These are phyloP conservation scores for Penaeus chinensis DNA, from an alignment of 1,140 invertebrate species.

Conservation along the genomic window DNA sequence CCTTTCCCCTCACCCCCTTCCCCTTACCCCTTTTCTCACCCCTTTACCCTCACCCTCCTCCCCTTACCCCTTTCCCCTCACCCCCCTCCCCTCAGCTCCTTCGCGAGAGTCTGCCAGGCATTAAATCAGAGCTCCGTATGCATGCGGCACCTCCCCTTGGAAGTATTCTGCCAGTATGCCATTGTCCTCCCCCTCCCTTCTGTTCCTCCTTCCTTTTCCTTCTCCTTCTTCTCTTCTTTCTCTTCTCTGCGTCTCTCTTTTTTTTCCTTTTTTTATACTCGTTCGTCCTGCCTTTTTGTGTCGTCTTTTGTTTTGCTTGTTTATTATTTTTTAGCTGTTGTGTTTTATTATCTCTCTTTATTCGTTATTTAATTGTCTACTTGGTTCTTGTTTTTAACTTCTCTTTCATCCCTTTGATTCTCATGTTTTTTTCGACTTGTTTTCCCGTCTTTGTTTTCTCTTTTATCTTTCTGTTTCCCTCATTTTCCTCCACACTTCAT, in stretches of 20 bases:
- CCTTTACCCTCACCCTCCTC: not conserved
- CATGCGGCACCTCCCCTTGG: not conserved
- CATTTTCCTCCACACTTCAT: not conserved
- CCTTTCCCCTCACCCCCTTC: slow-evolving; percentile 22
- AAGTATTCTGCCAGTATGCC: not conserved
- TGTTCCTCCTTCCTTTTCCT: too few relatives aligned
- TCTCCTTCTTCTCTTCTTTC: not conserved
- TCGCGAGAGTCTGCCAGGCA: not conserved
- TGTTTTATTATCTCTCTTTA: not conserved
- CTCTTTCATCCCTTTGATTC: not conserved
- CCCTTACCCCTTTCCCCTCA: not conserved
- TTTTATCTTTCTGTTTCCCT: not conserved
- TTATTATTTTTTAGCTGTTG: not conserved
- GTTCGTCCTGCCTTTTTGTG: too few relatives aligned
- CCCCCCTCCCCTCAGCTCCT: not conserved
- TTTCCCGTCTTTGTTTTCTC: not conserved
- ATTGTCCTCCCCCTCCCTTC: not conserved
- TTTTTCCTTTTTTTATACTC: not conserved
- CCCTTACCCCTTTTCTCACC: not conserved
- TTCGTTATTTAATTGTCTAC: not conserved
- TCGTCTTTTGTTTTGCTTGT: not conserved
- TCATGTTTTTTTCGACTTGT: not conserved
- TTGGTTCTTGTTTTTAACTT: not conserved
- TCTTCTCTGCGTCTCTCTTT: slow-evolving; percentile 14
- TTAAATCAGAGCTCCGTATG: too few relatives aligned